Evolutionary conservation across 1,140 invertebrate genomes (phyloP), one percentile per base, ranked within the genome.

Genomic region (Augochlora pura): DNA sequence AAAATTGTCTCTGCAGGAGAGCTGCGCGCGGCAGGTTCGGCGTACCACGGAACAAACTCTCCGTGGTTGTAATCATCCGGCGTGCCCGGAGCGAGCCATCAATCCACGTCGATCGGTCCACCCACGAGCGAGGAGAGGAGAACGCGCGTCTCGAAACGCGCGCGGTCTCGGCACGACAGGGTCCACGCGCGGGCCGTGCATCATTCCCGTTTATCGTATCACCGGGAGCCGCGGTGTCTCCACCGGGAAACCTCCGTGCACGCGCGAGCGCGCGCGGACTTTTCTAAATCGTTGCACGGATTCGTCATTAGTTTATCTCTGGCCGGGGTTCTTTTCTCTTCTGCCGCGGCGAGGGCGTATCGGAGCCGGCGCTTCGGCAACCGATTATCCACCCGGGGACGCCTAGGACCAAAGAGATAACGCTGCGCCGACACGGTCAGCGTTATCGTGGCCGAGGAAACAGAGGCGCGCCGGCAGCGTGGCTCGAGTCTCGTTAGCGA

Each of bases 341-440:
- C n/a, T 42, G 27, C 18, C 38, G 42, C 42, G 27, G 27, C 69
- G 71, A 32, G 59, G 46, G 59, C 67, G 81, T 86, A 86, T 86
- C 63, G 32, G 57, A n/a, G 25, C 46, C 25, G 1, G 60, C 25
- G 7, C 46, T 65, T 77, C 21, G 64, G 86, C 84, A n/a, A 72
- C 57, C 60, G 73, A 88, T 85, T 83, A 88, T 69, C 84, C 74
- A n/a, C n/a, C 76, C 65, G 66, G 77, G 46, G 66, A 54, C 63
- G 63, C 67, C 78, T 87, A 80, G 74, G 25, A 25, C 65, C 65
- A 39, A 67, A 1, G 70, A 78, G 75, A 87, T 86, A 32, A 1
- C 32, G 32, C 32, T 81, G 65, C 18, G 38, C 10, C 67, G 81
- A 82, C 84, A 76, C 77, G 68, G 57, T 67, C 49, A 60, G 67